phyloP scores from a whole-genome alignment of 2,113 vertebrate genomes.

The Bolborhynchus lineola region DNA sequence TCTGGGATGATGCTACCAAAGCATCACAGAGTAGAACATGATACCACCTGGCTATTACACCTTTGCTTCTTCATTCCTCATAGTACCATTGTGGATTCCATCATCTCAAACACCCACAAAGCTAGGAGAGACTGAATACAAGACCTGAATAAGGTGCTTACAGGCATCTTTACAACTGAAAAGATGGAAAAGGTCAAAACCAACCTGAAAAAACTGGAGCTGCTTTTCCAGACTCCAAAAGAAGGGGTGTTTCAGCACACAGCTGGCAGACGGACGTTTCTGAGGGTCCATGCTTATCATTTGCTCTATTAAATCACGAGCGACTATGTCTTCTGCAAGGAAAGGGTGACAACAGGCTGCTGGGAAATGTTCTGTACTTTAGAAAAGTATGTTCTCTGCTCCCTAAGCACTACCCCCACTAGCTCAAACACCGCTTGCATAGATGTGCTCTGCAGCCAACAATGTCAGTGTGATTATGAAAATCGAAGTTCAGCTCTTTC shows the following conservation, averaged over 20 bases:
- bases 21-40: not conserved
- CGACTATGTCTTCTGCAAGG: slow-evolving; percentile 84
- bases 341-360: not conserved
- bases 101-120: not conserved
- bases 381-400: not conserved
- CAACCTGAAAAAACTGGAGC: slow-evolving; percentile 97
- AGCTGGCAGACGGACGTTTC: slow-evolving; percentile 85
- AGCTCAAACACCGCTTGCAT: not conserved
- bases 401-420: not conserved
- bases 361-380: not conserved
- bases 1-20: not conserved
- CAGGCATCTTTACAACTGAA: not conserved
- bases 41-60: not conserved
- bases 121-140: not conserved
- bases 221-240: slow-evolving; percentile 96
- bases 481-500: not conserved
- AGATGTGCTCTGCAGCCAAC: not conserved
- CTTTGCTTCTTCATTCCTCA: not conserved
- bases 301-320: slow-evolving; percentile 87
- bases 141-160: not conserved
- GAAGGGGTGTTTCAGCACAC: slow-evolving; percentile 93
- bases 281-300: slow-evolving; percentile 93
- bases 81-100: not conserved
- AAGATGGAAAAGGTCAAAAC: not conserved
- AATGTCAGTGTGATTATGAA: not conserved